Evolutionary conservation across 2,113 vertebrate genomes (phyloP).

Genomic region (Balaeniceps rex): DNA sequence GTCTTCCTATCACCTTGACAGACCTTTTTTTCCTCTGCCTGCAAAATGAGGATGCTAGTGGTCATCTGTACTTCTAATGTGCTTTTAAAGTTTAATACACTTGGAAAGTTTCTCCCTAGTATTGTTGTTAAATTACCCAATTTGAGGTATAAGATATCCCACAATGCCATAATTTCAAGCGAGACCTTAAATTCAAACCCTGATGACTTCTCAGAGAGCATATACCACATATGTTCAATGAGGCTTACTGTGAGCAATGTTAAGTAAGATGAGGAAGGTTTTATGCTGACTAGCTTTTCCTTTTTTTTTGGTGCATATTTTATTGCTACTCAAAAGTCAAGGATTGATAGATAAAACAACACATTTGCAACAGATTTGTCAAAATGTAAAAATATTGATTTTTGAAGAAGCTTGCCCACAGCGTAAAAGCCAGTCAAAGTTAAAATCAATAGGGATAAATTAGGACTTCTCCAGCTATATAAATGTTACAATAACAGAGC

Average conservation of each 20-base stretch:
- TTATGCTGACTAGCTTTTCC: background rate
- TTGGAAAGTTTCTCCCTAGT: background rate
- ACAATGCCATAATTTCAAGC: background rate
- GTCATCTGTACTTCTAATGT: background rate
- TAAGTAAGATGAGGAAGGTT: background rate
- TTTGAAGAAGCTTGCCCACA: background rate
- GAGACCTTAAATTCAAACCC: background rate
- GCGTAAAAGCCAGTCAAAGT: background rate
- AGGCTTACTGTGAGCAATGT: background rate
- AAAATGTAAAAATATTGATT: slow-evolving; percentile 45
- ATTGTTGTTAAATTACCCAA: background rate
- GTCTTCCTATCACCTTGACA: background rate
- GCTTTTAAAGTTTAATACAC: background rate
- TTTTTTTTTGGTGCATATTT: background rate
- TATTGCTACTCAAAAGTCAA: background rate
- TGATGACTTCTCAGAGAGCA: background rate
- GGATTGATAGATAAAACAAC: background rate
- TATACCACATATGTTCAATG: background rate
- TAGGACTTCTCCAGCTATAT: background rate
- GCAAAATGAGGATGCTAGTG: background rate
- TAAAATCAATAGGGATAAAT: slow-evolving; percentile 55
- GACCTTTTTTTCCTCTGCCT: background rate
- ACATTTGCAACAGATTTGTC: background rate
- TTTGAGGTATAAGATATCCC: background rate
- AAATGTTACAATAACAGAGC: background rate